Evolutionary conservation across 2,888 invertebrate genomes (phyloP), one percentile per base, ranked within the genome.

Genomic region (Melinopterus prodromus): DNA sequence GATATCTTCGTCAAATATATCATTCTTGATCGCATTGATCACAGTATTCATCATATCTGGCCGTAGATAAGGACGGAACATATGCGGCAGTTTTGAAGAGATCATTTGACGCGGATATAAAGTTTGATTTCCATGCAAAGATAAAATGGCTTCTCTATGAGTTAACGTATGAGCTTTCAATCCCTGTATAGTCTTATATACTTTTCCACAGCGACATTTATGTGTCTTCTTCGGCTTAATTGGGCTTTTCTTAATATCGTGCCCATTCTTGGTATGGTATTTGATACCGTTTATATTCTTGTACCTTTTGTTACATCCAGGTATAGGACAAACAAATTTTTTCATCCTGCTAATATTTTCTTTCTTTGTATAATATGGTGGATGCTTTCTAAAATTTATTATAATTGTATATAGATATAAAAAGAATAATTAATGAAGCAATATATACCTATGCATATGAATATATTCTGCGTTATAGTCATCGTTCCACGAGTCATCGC

Each of bases 281-380:
- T 96, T 96, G 86, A 96, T 96, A 79, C 96, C 96, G 89, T 96
- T 96, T 80, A 96, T 94, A 88, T 96, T 97, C 89, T 96, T 96
- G 90, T 97, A 97, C 71, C 95, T 92, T 87, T 97, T 97, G 89
- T 95, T 95, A 90, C 96, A 97, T 75, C 96, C 96, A 77, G 95
- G 95, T 81, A 96, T 94, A 0, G 96, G 95, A 88, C 97, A 97
- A 6, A 94, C 94, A 89, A 95, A 96, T 0, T 96, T 96, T 88
- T 95, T 96, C 87, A 69, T 75, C 37, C 71, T 74, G 16, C 36
- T 70, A 15, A 53, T 15, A 77, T 77, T 26, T 70, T 79, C 70
- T 69, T 38, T 71, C 14, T 15, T 72, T 1, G 71, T 69, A 36
- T 37, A 35, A 70, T 77, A 72, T 35, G 35, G 9, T 37, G 72